Conservation (phyloP, 2,113 vertebrate species). For the Sciurus niger region DNA sequence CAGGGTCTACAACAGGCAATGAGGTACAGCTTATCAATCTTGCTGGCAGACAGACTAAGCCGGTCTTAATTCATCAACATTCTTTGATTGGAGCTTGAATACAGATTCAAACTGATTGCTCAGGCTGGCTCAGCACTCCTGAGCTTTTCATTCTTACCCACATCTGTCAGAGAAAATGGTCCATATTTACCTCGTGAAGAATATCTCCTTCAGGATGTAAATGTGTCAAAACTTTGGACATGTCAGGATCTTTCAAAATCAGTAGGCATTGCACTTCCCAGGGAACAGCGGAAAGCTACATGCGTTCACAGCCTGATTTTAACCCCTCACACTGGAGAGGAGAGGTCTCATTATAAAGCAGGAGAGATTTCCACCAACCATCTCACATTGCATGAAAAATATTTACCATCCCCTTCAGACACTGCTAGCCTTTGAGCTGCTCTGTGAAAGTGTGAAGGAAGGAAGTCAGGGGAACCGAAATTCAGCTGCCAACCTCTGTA, state of each 20-base stretch:
- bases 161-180: slow-evolving; percentile 76
- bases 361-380: slow-evolving; percentile 38
- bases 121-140: slow-evolving; percentile 70
- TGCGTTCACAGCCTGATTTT: slow-evolving; percentile 65
- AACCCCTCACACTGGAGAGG: slow-evolving; percentile 62
- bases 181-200: slow-evolving; percentile 87
- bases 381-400: slow-evolving; percentile 54
- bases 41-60: slow-evolving; percentile 64
- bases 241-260: slow-evolving; percentile 88
- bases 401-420: slow-evolving; percentile 57
- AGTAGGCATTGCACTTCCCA: slow-evolving; percentile 89
- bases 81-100: slow-evolving; percentile 70
- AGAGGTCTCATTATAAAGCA: background rate
- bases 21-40: slow-evolving; percentile 57
- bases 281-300: slow-evolving; percentile 88
- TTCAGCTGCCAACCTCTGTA: slow-evolving; percentile 65
- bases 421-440: slow-evolving; percentile 35
- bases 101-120: slow-evolving; percentile 73
- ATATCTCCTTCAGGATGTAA: slow-evolving; percentile 88
- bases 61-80: slow-evolving; percentile 66
- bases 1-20: background rate
- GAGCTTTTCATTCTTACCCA: slow-evolving; percentile 73
- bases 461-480: slow-evolving; percentile 43
- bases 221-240: slow-evolving; percentile 86
- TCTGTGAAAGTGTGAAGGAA: slow-evolving; percentile 39